Evolutionary conservation across 2,113 vertebrate species (phyloP).

Genomic region (Semnornis frantzii): DNA sequence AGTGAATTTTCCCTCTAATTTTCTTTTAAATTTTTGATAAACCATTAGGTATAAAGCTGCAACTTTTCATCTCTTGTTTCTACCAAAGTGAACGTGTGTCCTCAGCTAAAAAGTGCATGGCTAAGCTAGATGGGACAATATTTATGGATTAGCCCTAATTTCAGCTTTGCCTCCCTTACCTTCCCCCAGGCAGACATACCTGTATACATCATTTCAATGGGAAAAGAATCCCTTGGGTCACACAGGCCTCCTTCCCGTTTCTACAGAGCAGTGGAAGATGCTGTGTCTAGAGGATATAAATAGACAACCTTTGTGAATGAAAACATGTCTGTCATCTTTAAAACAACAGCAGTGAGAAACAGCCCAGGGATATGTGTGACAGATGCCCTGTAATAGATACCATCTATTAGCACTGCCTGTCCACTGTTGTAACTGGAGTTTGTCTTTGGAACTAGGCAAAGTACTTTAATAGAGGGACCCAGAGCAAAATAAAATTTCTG

Average conservation of each 20-base stretch:
- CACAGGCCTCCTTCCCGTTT: background rate
- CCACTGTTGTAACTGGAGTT: background rate
- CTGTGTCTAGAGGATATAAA: background rate
- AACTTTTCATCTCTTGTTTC: background rate
- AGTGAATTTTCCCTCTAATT: background rate
- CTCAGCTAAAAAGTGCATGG: background rate
- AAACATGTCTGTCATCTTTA: background rate
- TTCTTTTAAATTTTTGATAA: background rate
- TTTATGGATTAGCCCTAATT: background rate
- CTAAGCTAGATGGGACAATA: background rate
- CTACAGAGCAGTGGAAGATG: background rate
- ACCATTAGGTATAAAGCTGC: background rate
- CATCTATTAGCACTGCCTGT: background rate
- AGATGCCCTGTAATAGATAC: background rate
- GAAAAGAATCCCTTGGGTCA: background rate
- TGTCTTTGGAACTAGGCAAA: background rate
- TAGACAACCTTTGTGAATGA: background rate
- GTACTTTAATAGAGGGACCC: background rate
- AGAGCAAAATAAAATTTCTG: background rate
- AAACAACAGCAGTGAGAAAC: background rate
- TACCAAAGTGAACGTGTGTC: background rate
- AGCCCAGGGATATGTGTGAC: background rate
- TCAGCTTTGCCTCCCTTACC: background rate
- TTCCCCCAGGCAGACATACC: background rate
- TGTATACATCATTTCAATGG: background rate